phyloP scores from a whole-genome alignment of 64 coral and sea anemone species.

The Stichodactyla mertensii region DNA sequence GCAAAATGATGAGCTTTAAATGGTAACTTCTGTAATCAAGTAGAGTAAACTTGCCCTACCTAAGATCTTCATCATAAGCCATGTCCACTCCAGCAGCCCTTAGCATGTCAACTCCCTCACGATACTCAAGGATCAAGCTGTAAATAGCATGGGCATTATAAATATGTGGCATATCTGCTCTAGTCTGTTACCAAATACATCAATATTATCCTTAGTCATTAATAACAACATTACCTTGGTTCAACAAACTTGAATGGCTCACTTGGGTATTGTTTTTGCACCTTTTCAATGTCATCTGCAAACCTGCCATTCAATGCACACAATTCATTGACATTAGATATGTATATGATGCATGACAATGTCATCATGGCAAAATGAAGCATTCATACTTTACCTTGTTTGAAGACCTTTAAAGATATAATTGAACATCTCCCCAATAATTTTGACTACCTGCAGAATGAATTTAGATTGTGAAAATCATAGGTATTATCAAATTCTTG shows the following conservation, averaged over 20 bases:
- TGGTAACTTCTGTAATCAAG: too few relatives aligned
- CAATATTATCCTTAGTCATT: background rate
- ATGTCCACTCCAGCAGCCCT: constrained; percentile 89
- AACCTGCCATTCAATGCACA: constrained; percentile 36
- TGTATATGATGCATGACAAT: background rate
- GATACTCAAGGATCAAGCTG: constrained; percentile 79
- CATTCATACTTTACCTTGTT: constrained; percentile 2
- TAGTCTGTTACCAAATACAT: too few relatives aligned
- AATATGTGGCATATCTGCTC: too few relatives aligned
- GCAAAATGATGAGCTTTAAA: too few relatives aligned
- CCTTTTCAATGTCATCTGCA: constrained; percentile 81
- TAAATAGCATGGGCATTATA: background rate
- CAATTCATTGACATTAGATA: too few relatives aligned
- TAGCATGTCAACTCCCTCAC: constrained; percentile 94
- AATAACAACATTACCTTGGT: constrained; percentile 53
- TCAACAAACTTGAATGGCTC: constrained; percentile 98
- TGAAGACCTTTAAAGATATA: constrained; percentile 23
- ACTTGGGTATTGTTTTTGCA: constrained; percentile 82
- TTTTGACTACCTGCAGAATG: background rate
- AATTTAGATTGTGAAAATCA: background rate
- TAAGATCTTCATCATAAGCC: constrained; percentile 98
- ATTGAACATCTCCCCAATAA: constrained; percentile 28
- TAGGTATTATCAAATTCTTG: too few relatives aligned
- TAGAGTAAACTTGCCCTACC: constrained; percentile 22
- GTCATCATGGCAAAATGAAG: background rate